Conservation (phyloP, 2,797 vertebrate genomes). For the Coregonus suidteri region DNA sequence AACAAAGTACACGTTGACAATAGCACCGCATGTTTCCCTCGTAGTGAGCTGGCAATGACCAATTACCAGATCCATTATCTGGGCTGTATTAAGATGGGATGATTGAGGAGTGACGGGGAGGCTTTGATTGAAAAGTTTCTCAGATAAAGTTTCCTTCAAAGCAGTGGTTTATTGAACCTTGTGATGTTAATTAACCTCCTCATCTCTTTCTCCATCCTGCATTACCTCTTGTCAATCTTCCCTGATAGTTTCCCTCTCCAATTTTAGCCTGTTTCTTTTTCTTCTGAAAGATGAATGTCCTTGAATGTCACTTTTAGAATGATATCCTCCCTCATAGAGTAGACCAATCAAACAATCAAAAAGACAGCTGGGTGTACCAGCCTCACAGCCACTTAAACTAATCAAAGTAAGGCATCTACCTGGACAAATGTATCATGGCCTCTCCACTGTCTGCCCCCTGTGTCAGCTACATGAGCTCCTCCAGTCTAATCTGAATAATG, state of each 20-base stretch:
- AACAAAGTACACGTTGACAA: slow-evolving; percentile 89
- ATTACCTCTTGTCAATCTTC: not conserved
- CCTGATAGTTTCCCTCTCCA: not conserved
- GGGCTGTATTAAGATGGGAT: slow-evolving; percentile 82
- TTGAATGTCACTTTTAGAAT: not conserved
- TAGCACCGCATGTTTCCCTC: slow-evolving; percentile 91
- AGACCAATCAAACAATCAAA: not conserved
- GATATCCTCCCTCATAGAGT: not conserved
- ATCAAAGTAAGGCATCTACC: not conserved
- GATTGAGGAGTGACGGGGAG: slow-evolving; percentile 38
- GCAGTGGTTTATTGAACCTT: not conserved
- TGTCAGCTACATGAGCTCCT: not conserved
- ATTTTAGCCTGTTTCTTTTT: not conserved
- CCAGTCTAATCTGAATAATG: slow-evolving; percentile 27
- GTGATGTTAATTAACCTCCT: not conserved
- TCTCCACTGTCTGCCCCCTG: not conserved
- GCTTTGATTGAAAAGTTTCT: slow-evolving; percentile 78
- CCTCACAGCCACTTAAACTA: not conserved
- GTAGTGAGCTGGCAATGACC: slow-evolving; percentile 76
- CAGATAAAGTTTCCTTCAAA: slow-evolving; percentile 8
- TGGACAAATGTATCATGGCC: not conserved
- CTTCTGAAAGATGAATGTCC: not conserved
- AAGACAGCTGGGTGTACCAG: not conserved
- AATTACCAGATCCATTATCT: slow-evolving; percentile 93
- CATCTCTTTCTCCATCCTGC: not conserved